Evolutionary conservation across 2,888 invertebrate species (phyloP), one percentile per base, ranked within the genome.

Genomic region (Anoncus sp.): DNA sequence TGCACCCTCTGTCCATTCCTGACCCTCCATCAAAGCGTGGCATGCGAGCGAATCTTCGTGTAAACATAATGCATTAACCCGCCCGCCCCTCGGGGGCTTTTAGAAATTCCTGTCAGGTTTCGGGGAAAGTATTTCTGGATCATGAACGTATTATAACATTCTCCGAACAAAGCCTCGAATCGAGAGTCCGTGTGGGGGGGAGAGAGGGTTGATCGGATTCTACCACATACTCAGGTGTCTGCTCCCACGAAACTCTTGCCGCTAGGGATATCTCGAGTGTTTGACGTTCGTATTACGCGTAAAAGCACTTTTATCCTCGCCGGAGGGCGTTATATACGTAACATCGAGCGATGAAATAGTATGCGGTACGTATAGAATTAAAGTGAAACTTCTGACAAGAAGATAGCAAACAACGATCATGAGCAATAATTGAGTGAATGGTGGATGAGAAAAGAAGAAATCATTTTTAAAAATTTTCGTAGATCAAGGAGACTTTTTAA

Each of bases 211-310:
- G 66, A 73, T 79, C 83, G 81, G 81, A 83, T 82, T 77, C 77
- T 72, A 77, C 57, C 57, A 75, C 87, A 87, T 88, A 85, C 87
- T 89, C 89, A 90, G 89, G 89, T 90, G 89, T 87, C 84, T 84
- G 85, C 87, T 86, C 89, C 87, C 85, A 85, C 82, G 79, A 63
- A 80, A 78, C 75, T 83, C 55, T 51, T 6, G 55, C 75, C 74
- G 69, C 22, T 67, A 78, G 81, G 74, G 55, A 14, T 38, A 35
- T 75, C 76, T 75, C 60, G 80, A 85, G 84, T 90, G 88, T 90
- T 90, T 90, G 89, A 85, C 83, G 83, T 88, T 86, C 82, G 90
- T 81, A 90, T 90, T 90, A 90, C 87, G 78, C 35, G 71, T 81
- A 84, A 88, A 88, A 85, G 86, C 89, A 89, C 89, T 90, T 77